Conservation (phyloP, 2,113 vertebrate genomes). For the Clarias macrocephalus region DNA sequence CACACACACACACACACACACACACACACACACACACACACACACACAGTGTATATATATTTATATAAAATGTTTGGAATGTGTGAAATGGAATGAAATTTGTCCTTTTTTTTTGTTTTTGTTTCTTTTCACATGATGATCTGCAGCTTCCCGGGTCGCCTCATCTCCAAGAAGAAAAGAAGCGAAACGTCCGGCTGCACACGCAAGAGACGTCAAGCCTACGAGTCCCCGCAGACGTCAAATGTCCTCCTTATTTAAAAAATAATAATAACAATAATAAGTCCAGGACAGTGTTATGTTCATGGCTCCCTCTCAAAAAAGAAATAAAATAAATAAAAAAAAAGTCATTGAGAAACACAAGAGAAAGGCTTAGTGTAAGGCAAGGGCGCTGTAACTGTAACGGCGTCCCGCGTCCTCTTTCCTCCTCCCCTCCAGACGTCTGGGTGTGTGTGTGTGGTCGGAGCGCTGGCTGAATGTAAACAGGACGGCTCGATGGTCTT, state of each 20-base stretch:
- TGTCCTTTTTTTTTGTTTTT: constrained; percentile 28
- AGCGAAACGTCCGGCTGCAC: neutral
- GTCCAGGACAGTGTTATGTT: constrained; percentile 30
- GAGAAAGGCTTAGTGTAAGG: constrained; percentile 49
- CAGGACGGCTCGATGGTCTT: neutral
- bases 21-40: neutral
- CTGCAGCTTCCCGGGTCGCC: constrained; percentile 10
- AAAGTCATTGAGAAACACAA: neutral
- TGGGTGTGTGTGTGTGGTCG: neutral
- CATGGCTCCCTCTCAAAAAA: neutral
- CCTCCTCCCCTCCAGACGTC: neutral
- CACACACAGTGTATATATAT: neutral
- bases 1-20: neutral
- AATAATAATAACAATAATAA: neutral
- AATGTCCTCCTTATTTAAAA: neutral
- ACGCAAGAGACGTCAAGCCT: neutral
- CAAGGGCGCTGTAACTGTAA: constrained; percentile 31
- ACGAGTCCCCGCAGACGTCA: neutral
- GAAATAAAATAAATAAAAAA: no score
- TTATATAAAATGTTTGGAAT: constrained; percentile 60
- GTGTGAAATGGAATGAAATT: constrained; percentile 55
- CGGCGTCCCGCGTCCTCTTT: neutral
- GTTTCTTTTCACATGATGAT: constrained; percentile 13
- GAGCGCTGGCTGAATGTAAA: constrained; percentile 40
- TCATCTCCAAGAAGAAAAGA: neutral